A percentile compares a stretch with the other conserved stretches of the same genome.
These are phyloP conservation scores for roundworm (Caenorhabditis elegans) DNA, from an alignment of 1,140 invertebrate genomes.

Conservation along the genomic window WBcel235 BX284602.5:11294501-11295000, in stretches of 20 bases:
- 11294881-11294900: no score
- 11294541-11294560: background rate
- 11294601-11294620: slow-evolving; percentile 11
- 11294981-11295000: no score
- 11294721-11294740: background rate
- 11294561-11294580: background rate
- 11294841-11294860: no score
- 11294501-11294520: background rate
- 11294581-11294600: background rate
- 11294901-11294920: no score
- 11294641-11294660: background rate
- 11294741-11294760: background rate
- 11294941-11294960: no score
- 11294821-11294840: no score
- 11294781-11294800: no score
- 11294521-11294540: background rate
- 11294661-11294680: background rate
- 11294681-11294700: background rate
- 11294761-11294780: slow-evolving; percentile 4
- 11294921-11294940: no score
- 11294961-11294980: no score
- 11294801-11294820: no score
- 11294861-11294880: no score
- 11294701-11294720: background rate
- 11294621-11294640: background rate